Base-by-base conservation (phyloP, 1,140 invertebrate genomes). In the Conopomorpha cramerella region DNA sequence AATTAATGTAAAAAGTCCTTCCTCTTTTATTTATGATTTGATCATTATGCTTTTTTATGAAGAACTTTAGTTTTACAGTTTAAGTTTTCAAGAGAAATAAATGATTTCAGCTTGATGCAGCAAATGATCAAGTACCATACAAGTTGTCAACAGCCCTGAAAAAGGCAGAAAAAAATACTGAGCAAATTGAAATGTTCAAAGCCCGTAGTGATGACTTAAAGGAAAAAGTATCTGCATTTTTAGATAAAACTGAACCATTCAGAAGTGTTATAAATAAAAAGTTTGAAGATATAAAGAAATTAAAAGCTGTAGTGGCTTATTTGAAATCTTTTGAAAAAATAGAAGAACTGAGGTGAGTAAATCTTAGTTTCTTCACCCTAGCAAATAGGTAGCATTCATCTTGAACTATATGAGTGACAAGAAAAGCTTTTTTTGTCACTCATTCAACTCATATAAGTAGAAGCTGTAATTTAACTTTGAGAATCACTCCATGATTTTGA, bases 291-390 rank as follows among this genome's bases (percentile, higher is more conserved):
- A 65, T 79, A 12, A 51, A 49, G 35, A 64, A 66, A 39, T 43
- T 79, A 16, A 64, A 78, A 49, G 58, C 61, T 34, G 55, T 66
- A 2, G 46, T 74, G 13, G 37, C 41, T 16, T 79, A 79, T 56
- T 53, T 78, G 25, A 72, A 70, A 41, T 67, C 70, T 16, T 72
- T 70, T 59, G 60, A 65, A 33, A 63, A 59, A 54, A 49, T 79
- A 45, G 64, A 79, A 32, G 62, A 70, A 16, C 23, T 78, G 15
- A 65, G 71, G 77, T 78, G 38, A n/a, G n/a, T n/a, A n/a, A n/a
- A n/a, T n/a, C n/a, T n/a, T n/a, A n/a, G n/a, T n/a, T n/a, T n/a
- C n/a, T n/a, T n/a, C n/a, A n/a, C n/a, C n/a, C n/a, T n/a, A n/a
- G n/a, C n/a, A n/a, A n/a, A n/a, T n/a, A n/a, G n/a, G n/a, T n/a